Evolutionary conservation across 2,888 invertebrate species (phyloP), one percentile per base, ranked within the genome.

Genomic region (Adelognathus sp.): DNA sequence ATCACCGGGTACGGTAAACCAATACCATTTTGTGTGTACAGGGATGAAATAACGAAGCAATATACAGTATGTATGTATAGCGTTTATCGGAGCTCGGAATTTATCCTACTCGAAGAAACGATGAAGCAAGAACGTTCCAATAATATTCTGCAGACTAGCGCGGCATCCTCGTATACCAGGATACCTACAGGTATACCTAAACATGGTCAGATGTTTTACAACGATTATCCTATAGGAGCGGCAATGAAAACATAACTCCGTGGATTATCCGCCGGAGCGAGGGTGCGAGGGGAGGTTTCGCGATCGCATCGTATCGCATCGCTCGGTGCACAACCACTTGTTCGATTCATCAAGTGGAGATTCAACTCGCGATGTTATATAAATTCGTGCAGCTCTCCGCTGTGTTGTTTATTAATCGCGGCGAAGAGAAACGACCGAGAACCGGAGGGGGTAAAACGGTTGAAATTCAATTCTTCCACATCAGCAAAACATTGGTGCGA

Each of bases 301-400:
- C n/a, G n/a, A n/a, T n/a, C n/a, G n/a, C n/a, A n/a, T n/a, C n/a
- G n/a, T n/a, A n/a, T n/a, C n/a, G n/a, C n/a, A n/a, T 66, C 54
- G 39, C 54, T 54, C 54, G 52, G 4, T 29, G 63, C 24, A 39
- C 78, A 69, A 74, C 78, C 78, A 78, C 78, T 78, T 78, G 78
- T 78, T 78, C 78, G 78, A 78, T 78, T 74, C 78, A 74, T 78
- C 74, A 78, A 78, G 78, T 69, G 54, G 78, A 74, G 69, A 78
- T 74, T 78, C 63, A 63, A 56, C 44, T 44, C 36, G 61, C 41
- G 52, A 29, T 33, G 63, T 74, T 74, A 74, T n/a, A n/a, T 78
- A 78, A 78, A 78, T 78, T 74, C 69, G 63, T 64, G 73, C 4
- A 33, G 58, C 67, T 69, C 56, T 63, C 58, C 50, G 11, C 39